A percentile compares a stretch with the other conserved stretches of the same genome.
Conservation (phyloP, 2,113 vertebrate species). For the Rafetus swinhoei region DNA sequence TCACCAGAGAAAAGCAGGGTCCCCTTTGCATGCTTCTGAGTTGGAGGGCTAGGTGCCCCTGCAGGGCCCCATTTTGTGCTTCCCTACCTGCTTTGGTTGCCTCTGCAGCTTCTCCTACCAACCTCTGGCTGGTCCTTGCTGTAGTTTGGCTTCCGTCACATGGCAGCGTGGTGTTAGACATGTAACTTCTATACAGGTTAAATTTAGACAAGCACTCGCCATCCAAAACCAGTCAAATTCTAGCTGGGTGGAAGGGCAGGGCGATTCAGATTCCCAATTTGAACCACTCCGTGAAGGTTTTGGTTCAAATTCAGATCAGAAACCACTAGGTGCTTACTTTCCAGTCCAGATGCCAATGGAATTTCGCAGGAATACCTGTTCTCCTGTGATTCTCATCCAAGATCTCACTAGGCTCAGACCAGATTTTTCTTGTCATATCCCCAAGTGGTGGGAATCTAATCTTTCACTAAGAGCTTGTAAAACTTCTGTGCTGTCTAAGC, state of each 20-base stretch:
- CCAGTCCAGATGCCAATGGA: background rate
- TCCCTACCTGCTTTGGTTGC: background rate
- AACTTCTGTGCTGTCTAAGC: background rate
- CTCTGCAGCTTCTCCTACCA: background rate
- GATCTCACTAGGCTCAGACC: background rate
- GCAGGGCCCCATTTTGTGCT: background rate
- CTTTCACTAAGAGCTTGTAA: background rate
- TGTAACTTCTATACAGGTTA: background rate
- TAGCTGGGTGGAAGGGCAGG: background rate
- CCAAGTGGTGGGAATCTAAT: background rate
- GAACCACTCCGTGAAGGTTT: background rate
- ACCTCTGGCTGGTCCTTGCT: background rate
- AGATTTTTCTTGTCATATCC: background rate
- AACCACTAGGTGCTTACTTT: background rate
- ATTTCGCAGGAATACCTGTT: background rate
- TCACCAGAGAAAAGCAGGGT: background rate
- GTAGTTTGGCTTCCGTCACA: background rate
- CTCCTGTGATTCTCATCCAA: background rate
- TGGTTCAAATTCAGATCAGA: background rate
- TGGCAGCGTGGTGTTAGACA: background rate
- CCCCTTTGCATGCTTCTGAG: background rate
- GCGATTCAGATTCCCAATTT: background rate
- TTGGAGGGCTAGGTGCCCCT: background rate
- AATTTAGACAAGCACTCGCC: background rate
- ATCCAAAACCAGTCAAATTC: background rate